Evolutionary conservation across 1,140 invertebrate genomes (phyloP), one percentile per base, ranked within the genome.

Genomic region (Diabrotica undecimpunctata): DNA sequence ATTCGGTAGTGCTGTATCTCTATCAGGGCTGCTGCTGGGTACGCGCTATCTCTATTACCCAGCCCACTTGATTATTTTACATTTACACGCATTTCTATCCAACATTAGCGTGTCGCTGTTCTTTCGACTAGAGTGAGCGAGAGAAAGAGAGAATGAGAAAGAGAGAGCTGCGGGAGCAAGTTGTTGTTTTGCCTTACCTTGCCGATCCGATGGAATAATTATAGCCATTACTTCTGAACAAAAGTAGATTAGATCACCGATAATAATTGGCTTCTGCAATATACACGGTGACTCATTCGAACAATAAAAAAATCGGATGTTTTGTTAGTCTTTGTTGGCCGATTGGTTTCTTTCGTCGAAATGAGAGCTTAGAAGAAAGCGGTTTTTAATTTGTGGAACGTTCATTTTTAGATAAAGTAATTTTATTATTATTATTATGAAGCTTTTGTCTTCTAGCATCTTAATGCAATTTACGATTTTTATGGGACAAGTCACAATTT

Each of bases 1-100:
- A 76, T 76, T 76, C 75, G 74, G 74, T 76, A 76, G 71, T 74
- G 63, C 68, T 66, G 70, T 73, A 73, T 73, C 72, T 72, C 67
- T 71, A 71, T 71, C 70, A 67, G 70, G 57, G 55, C 70, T 68
- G 55, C 70, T 68, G 62, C 66, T 62, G 70, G 69, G 70, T 72
- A 73, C 64, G 71, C 69, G 69, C 72, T 74, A 74, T 74, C 72
- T 74, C 70, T 74, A 74, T 74, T 74, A 74, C 70, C 62, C 61
- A 54, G 67, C 69, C 71, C 67, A 74, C 72, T 71, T 71, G 72
- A 74, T 74, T 74, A 74, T 74, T 74, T 74, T 74, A 72, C 72
- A 74, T 74, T 74, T 74, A 74, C 72, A 74, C 72, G 72, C 71
- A 72, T 72, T 72, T 72, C 71, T 63, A 64, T 65, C 62, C 53